phyloP scores from a whole-genome alignment of 2,113 vertebrate genomes.

The Gallinago paraguaiae region DNA sequence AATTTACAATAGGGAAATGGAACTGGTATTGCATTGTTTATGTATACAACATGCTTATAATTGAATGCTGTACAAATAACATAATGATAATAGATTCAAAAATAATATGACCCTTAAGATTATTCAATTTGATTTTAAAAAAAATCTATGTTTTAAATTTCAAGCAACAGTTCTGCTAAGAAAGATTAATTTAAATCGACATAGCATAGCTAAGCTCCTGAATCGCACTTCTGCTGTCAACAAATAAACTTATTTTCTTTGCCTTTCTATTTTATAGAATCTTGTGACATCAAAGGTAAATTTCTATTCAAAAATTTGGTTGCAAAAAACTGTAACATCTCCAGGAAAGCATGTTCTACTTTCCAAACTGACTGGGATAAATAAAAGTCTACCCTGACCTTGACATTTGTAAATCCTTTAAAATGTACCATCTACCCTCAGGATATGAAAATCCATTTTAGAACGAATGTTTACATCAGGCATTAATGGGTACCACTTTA shows the following conservation, averaged over 20 bases:
- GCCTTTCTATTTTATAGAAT: not conserved
- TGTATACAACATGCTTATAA: not conserved
- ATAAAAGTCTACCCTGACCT: not conserved
- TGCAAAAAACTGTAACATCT: not conserved
- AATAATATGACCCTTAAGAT: not conserved
- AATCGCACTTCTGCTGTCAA: not conserved
- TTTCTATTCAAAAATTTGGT: not conserved
- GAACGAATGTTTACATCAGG: not conserved
- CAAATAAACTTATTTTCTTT: not conserved
- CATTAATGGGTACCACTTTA: not conserved
- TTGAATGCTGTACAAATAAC: not conserved
- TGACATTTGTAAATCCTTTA: not conserved
- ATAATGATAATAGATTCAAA: not conserved
- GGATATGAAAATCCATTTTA: not conserved
- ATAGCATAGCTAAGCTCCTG: not conserved
- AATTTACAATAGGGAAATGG: not conserved
- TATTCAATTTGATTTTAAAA: not conserved
- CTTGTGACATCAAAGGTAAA: not conserved
- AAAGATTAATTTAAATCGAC: not conserved
- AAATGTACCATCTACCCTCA: not conserved
- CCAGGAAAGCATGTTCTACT: not conserved
- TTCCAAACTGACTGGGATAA: not conserved
- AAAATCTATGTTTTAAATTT: not conserved
- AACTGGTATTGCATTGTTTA: not conserved
- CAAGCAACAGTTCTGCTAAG: not conserved